A percentile compares a stretch with the other conserved stretches of the same genome.
Conservation (phyloP, 2,888 invertebrate species). For the Agrilus cyanescens region DNA sequence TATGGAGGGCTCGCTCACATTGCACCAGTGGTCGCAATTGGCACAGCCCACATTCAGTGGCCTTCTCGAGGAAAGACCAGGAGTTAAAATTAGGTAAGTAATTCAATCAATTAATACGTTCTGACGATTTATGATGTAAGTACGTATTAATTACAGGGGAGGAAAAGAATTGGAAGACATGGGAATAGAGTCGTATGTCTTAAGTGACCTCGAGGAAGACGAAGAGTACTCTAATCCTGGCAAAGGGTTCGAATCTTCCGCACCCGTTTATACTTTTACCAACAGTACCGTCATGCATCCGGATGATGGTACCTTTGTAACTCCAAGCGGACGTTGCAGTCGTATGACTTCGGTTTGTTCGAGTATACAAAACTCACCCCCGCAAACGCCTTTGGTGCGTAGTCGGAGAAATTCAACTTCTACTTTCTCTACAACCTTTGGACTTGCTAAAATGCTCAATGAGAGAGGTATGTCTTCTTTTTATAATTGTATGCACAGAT, state of each 20-base stretch:
- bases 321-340: conserved; percentile 43
- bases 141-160: conserved; percentile 41
- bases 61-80: conserved; percentile 80
- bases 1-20: conserved; percentile 83
- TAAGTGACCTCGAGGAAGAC: conserved; percentile 63
- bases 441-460: conserved; percentile 65
- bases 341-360: conserved; percentile 55
- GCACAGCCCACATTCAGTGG: conserved; percentile 90
- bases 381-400: conserved; percentile 37
- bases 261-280: conserved; percentile 75
- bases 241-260: conserved; percentile 63
- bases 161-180: conserved; percentile 62
- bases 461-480: conserved; percentile 43
- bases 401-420: conserved; percentile 72
- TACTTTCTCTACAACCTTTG: conserved; percentile 60
- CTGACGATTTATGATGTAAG: conserved; percentile 63
- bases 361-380: conserved; percentile 40
- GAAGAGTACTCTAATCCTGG: conserved; percentile 57
- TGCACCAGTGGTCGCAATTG: conserved; percentile 89
- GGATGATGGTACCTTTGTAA: conserved; percentile 62
- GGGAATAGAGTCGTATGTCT: conserved; percentile 56
- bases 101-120: too few relatives aligned
- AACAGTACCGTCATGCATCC: conserved; percentile 85
- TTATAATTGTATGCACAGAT: neutral
- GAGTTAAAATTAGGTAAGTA: conserved; percentile 58